These are phyloP conservation scores for Polymixis lichenea DNA, from an alignment of 2,888 invertebrate genomes.

Conservation along the genomic window DNA sequence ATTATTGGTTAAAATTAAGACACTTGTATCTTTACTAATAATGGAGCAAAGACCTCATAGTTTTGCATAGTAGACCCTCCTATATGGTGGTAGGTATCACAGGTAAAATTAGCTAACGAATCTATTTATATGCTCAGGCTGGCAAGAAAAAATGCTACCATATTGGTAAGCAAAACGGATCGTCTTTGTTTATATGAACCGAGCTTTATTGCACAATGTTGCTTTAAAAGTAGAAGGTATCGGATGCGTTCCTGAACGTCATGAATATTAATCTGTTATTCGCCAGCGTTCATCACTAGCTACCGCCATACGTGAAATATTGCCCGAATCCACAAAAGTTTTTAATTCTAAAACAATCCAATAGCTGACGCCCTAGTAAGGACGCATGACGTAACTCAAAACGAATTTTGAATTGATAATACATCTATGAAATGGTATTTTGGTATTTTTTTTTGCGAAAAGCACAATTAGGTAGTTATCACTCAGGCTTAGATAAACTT, in stretches of 20 bases:
- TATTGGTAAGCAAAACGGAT: too few species aligned
- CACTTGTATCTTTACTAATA: too few species aligned
- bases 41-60: too few species aligned
- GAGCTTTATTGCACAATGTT: neutral
- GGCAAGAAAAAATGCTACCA: too few species aligned
- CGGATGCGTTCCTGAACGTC: neutral
- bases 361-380: neutral
- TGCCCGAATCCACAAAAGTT: neutral
- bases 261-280: neutral
- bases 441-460: neutral
- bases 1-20: too few species aligned
- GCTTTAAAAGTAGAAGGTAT: constrained; percentile 5
- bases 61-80: too few species aligned
- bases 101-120: too few species aligned
- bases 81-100: too few species aligned
- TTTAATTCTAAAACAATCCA: neutral
- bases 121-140: too few species aligned
- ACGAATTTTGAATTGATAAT: neutral
- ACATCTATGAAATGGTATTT: neutral
- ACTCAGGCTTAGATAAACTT: too few species aligned
- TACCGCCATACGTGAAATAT: constrained; percentile 1
- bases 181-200: too few species aligned
- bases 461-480: neutral
- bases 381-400: neutral
- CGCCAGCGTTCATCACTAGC: neutral